A percentile compares a stretch with the other conserved stretches of the same genome.
phyloP scores from a whole-genome alignment of 2,888 invertebrate genomes.

The Hydropsyche betteni region DNA sequence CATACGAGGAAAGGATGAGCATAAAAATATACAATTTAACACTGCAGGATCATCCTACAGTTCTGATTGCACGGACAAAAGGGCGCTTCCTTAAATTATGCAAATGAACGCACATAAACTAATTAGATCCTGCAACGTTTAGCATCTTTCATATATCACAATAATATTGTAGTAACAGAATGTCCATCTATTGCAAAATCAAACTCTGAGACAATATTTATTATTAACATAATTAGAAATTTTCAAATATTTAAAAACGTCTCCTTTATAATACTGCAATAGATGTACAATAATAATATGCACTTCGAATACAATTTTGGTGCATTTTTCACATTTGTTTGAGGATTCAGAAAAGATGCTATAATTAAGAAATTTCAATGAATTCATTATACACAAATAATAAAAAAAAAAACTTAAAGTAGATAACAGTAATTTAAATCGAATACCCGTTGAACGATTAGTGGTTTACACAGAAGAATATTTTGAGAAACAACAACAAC shows the following conservation, averaged over 20 bases:
- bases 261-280: too few species aligned
- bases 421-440: constrained; percentile 5
- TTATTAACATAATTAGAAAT: too few species aligned
- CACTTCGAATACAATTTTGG: too few species aligned
- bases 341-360: too few species aligned
- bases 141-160: background rate
- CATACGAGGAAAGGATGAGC: background rate
- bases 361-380: too few species aligned
- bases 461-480: constrained; percentile 8
- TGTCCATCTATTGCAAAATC: too few species aligned
- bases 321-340: too few species aligned
- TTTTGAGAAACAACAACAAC: constrained; percentile 3
- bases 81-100: background rate
- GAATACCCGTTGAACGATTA: constrained; percentile 24
- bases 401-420: too few species aligned
- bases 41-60: background rate
- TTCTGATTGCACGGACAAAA: background rate
- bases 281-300: too few species aligned
- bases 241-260: too few species aligned
- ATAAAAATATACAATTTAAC: constrained; percentile 3
- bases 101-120: background rate
- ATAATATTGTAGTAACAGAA: background rate
- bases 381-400: too few species aligned
- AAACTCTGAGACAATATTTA: too few species aligned
- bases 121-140: background rate